Evolutionary conservation across 2,797 vertebrate species (phyloP).

Genomic region (Helostoma temminkii): DNA sequence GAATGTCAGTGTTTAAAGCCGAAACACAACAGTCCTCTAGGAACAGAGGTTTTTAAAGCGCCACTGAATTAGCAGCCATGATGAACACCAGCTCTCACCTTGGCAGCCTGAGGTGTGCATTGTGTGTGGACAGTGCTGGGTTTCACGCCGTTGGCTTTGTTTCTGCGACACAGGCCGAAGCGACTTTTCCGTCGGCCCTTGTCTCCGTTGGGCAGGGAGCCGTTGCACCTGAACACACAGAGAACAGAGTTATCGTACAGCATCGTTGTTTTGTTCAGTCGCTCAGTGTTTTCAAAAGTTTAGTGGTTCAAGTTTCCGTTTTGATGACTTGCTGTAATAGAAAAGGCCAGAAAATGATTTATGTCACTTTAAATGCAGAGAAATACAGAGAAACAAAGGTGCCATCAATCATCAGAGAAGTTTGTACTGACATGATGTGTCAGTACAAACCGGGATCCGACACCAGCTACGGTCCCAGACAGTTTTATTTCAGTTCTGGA

Average conservation of each 20-base stretch:
- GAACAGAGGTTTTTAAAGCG: too few species aligned
- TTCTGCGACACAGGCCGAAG: slow-evolving; percentile 91
- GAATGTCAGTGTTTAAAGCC: too few species aligned
- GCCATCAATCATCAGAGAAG: neutral
- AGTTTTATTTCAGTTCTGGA: slow-evolving; percentile 10
- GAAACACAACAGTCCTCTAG: too few species aligned
- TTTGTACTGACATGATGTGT: neutral
- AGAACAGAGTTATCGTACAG: too few species aligned
- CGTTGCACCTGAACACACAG: slow-evolving; percentile 87
- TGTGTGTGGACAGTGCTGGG: slow-evolving; percentile 93
- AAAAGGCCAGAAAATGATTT: too few species aligned
- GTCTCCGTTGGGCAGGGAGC: slow-evolving; percentile 92
- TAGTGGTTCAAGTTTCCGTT: too few species aligned
- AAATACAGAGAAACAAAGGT: neutral
- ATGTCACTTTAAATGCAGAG: neutral
- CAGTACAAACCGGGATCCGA: neutral
- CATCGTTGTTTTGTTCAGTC: too few species aligned
- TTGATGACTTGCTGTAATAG: too few species aligned
- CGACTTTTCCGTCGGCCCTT: slow-evolving; percentile 92
- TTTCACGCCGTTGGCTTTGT: slow-evolving; percentile 94
- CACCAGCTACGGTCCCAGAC: neutral
- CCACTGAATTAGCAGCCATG: too few species aligned
- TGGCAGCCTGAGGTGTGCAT: slow-evolving; percentile 93
- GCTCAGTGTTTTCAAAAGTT: too few species aligned
- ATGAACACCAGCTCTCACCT: slow-evolving; percentile 81